Evolutionary conservation across 2,888 invertebrate genomes (phyloP).

Genomic region (Athripsodes cinereus): DNA sequence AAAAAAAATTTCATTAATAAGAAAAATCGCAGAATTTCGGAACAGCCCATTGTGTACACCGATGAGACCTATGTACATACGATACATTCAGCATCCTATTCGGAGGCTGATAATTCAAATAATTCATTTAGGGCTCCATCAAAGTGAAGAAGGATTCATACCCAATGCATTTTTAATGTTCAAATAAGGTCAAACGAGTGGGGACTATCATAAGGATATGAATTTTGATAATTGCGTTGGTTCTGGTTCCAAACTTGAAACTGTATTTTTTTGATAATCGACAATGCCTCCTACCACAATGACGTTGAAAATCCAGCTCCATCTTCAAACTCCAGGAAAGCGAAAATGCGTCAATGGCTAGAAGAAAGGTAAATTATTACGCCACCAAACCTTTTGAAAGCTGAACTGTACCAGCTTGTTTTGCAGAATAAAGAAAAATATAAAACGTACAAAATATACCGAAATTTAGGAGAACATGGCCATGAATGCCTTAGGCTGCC

Average conservation of each 20-base stretch:
- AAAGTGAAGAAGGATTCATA: too few relatives aligned
- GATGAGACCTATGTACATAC: too few relatives aligned
- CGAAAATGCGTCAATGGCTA: neutral
- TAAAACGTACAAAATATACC: slow-evolving; percentile 1
- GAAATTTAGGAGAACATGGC: neutral
- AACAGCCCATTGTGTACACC: too few relatives aligned
- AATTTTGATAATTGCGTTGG: neutral
- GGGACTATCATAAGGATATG: slow-evolving; percentile 7
- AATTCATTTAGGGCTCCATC: too few relatives aligned
- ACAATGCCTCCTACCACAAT: slow-evolving; percentile 7
- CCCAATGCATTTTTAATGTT: too few relatives aligned
- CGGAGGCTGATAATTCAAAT: too few relatives aligned
- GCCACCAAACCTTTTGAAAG: neutral
- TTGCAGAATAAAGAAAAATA: neutral
- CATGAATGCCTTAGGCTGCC: slow-evolving; percentile 5
- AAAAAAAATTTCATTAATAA: too few relatives aligned
- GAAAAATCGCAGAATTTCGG: too few relatives aligned
- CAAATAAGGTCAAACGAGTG: too few relatives aligned
- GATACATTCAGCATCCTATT: too few relatives aligned
- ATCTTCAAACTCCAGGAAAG: neutral
- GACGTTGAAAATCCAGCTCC: slow-evolving; percentile 1
- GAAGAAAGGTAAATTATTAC: neutral
- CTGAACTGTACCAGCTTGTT: neutral
- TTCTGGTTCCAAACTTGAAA: slow-evolving; percentile 1
- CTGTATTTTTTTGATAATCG: neutral